These are phyloP conservation scores for Sebastes trivittatus DNA, from an alignment of 2,797 vertebrate genomes.

Conservation along the genomic window DNA sequence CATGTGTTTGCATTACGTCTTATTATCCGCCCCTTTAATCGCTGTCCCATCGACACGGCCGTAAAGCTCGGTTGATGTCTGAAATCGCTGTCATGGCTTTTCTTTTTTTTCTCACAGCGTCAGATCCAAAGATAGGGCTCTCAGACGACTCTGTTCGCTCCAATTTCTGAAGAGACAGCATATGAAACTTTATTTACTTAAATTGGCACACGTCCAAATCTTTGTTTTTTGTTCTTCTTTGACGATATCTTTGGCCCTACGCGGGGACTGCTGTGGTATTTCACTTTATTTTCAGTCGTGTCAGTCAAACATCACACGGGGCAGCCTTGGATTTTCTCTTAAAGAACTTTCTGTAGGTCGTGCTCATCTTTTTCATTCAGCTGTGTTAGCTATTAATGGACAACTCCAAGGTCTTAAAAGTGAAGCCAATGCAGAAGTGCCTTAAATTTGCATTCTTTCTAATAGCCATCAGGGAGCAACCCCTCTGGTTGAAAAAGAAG, in stretches of 20 bases:
- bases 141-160: conserved; percentile 14
- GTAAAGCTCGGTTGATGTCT: conserved; percentile 31
- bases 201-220: conserved; percentile 19
- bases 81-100: conserved; percentile 30
- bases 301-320: conserved; percentile 24
- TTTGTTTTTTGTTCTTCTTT: conserved; percentile 18
- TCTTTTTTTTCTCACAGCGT: neutral
- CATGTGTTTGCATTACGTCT: conserved; percentile 49
- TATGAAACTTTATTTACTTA: conserved; percentile 22
- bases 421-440: no score
- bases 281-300: conserved; percentile 26
- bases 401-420: no score
- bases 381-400: neutral
- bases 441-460: no score
- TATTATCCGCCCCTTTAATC: conserved; percentile 52
- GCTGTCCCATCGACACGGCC: conserved; percentile 13
- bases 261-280: conserved; percentile 34
- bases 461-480: no score
- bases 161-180: conserved; percentile 21
- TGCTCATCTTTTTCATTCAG: conserved; percentile 1
- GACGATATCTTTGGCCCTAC: neutral
- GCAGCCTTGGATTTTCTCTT: neutral
- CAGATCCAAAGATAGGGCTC: conserved; percentile 23
- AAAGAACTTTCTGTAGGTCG: neutral
- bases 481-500: no score